These are phyloP conservation scores for Platalea minor DNA, from an alignment of 2,797 vertebrate genomes.

Conservation along the genomic window DNA sequence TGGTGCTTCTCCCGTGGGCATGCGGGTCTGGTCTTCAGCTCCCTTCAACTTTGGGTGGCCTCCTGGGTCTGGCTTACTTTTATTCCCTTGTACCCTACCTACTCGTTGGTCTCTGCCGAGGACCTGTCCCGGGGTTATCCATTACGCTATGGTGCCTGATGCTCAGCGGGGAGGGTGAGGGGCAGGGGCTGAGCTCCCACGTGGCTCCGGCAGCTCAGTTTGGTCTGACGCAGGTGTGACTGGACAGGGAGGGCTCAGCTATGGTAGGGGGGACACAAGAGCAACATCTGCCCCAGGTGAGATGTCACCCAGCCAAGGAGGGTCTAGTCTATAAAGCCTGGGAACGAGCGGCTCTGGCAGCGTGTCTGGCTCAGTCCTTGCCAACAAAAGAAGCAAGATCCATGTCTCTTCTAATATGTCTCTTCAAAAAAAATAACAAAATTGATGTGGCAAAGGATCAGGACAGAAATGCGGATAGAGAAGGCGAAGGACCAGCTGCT, in stretches of 20 bases:
- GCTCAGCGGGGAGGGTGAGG: accelerated
- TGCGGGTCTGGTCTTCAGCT: not conserved
- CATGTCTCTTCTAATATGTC: not conserved
- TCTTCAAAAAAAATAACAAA: not conserved
- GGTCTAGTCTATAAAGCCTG: not conserved
- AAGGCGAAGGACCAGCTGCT: not conserved
- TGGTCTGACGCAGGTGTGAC: not conserved
- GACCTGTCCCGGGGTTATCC: not conserved
- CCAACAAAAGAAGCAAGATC: not conserved
- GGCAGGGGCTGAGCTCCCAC: not conserved
- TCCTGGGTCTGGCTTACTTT: not conserved
- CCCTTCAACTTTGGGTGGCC: not conserved
- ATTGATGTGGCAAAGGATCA: not conserved
- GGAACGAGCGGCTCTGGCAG: not conserved
- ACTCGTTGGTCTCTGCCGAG: not conserved
- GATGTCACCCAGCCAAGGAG: not conserved
- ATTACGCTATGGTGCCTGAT: accelerated
- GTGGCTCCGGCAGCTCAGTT: accelerated
- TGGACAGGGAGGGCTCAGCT: not conserved
- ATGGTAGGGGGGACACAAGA: not conserved
- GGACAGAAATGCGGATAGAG: not conserved
- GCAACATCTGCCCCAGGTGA: not conserved
- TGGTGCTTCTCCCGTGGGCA: accelerated
- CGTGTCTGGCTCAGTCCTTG: not conserved
- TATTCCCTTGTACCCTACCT: not conserved